Base-by-base conservation (phyloP, 53 echinoderm and acorn worm genomes). In the Temnopleurus reevesii region DNA sequence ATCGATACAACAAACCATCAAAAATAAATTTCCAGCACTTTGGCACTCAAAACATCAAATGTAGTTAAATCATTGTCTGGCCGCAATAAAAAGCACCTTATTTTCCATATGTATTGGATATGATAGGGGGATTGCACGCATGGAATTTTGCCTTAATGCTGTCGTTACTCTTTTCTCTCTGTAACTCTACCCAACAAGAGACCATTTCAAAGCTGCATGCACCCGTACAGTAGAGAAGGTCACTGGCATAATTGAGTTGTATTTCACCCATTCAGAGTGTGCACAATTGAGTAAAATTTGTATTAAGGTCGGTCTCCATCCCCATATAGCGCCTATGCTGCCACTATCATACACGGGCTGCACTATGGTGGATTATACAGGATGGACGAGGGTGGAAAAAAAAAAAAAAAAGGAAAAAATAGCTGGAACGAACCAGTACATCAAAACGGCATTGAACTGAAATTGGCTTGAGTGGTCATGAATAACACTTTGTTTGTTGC, bases 281-380 rank as follows among this genome's bases (percentile, higher is more conserved):
- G 54, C 83, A 54, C 83, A 83, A 83, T 83, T 53, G 54, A 83
- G 83, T 83, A 55, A 79, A 83, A 83, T 83, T 83, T 83, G 55
- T 53, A 83, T 53, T 83, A 83, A 83, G 83, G 83, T 83, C 83
- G 36, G 45, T 47, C 30, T 49, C 51, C 13, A 51, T 51, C 80
- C 51, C 46, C 27, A 46, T 80, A 51, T 80, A 80, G 71, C 41
- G 71, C 71, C 71, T 38, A 71, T 71, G 21, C 23, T 71, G 71
- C 41, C 71, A 71, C 71, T 21, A 41, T 38, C 38, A 38, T 38
- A n/a, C 71, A 36, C 21, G 13, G 17, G 5, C 41, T 71, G 71
- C 71, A 26, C 24, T 71, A 41, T 60, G 21, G 71, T 71, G 71
- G 71, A 38, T 36, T 71, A 71, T 38, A 71, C 41, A 71, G 36